phyloP scores from a whole-genome alignment of 2,888 invertebrate species.

The Drosophila mimetica region DNA sequence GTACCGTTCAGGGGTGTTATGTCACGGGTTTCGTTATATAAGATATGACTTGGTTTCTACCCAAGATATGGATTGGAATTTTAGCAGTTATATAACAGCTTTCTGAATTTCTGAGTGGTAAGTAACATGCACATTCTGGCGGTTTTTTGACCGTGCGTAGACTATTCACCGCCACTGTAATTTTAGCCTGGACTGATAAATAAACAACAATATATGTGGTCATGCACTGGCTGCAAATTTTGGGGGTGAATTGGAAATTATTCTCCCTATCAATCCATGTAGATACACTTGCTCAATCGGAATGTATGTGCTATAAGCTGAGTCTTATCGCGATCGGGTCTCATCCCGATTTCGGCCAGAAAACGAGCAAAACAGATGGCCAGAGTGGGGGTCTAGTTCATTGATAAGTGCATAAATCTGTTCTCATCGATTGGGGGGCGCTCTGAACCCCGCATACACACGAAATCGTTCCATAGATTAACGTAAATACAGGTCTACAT shows the following conservation, averaged over 20 bases:
- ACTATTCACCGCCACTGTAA: slow-evolving; percentile 6
- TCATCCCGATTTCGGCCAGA: slow-evolving; percentile 9
- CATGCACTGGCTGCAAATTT: slow-evolving; percentile 19
- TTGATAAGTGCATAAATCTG: slow-evolving; percentile 32
- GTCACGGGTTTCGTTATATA: slow-evolving; percentile 18
- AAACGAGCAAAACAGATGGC: not conserved
- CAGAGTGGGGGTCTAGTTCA: slow-evolving; percentile 1
- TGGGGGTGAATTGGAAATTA: not conserved
- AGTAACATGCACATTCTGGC: not conserved
- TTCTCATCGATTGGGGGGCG: slow-evolving; percentile 31
- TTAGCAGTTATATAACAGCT: slow-evolving; percentile 1
- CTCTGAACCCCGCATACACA: slow-evolving; percentile 15
- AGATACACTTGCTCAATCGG: slow-evolving; percentile 3
- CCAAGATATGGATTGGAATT: not conserved
- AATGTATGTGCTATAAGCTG: not conserved
- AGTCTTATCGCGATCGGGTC: slow-evolving; percentile 21
- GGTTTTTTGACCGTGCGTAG: not conserved
- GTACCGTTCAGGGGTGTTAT: slow-evolving; percentile 16
- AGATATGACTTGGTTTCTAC: not conserved
- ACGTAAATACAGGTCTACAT: slow-evolving; percentile 12
- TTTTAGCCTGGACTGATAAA: slow-evolving; percentile 11
- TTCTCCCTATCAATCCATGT: not conserved
- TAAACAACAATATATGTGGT: slow-evolving; percentile 3
- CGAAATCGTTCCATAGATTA: slow-evolving; percentile 25
- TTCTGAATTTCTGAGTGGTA: not conserved